These are phyloP conservation scores for Camponotus floridanus DNA, from an alignment of 1,140 invertebrate genomes.

Conservation along the genomic window DNA sequence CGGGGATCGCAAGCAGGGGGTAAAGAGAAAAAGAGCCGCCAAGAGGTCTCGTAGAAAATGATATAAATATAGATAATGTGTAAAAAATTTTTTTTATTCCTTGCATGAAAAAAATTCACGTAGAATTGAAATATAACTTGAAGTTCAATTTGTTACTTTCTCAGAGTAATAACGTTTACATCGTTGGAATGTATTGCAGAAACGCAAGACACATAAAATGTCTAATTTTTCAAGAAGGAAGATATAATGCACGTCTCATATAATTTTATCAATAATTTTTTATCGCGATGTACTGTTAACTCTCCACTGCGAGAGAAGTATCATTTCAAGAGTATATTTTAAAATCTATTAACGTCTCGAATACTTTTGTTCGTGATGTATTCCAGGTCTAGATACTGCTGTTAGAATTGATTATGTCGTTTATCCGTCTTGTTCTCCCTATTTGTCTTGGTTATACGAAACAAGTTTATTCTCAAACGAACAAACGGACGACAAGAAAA, in stretches of 20 bases:
- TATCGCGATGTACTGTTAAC: too few species aligned
- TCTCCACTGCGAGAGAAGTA: too few species aligned
- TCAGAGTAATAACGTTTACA: background rate
- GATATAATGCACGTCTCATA: background rate
- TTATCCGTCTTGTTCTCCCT: conserved; percentile 2
- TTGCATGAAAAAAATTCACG: background rate
- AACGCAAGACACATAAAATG: conserved; percentile 3
- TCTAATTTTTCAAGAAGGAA: background rate
- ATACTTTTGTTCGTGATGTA: conserved; percentile 3
- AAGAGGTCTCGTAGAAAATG: background rate
- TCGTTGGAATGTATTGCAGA: background rate
- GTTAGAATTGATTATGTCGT: conserved; percentile 56
- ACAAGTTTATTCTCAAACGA: conserved; percentile 13
- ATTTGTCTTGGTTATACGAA: conserved; percentile 44
- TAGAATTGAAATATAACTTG: background rate
- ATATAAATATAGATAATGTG: background rate
- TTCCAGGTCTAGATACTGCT: conserved; percentile 11
- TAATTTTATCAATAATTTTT: too few species aligned
- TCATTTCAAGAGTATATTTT: too few species aligned
- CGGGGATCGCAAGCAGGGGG: too few species aligned
- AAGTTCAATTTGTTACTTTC: background rate
- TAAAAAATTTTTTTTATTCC: background rate
- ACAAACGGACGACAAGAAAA: conserved; percentile 41
- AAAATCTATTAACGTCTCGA: conserved; percentile 5
- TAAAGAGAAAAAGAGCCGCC: conserved; percentile 4